Evolutionary conservation across 2,113 vertebrate species (phyloP), one percentile per base, ranked within the genome.

Genomic region (Ifrita kowaldi): DNA sequence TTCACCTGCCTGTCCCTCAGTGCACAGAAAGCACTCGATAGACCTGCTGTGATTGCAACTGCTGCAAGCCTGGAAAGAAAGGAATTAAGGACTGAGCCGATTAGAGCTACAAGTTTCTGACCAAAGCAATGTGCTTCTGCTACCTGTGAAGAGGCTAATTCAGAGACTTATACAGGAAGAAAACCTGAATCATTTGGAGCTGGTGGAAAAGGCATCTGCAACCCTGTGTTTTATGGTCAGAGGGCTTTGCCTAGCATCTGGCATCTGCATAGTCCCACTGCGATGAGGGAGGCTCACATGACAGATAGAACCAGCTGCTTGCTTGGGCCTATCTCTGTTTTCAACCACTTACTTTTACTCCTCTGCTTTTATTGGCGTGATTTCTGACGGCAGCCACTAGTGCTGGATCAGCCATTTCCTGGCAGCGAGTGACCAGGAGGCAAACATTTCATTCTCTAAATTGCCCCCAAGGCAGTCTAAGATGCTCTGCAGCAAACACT

Each of bases 1-100:
- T 94, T 96, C 86, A 97, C 94, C 91, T 95, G 86, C 83, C 64
- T 53, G 85, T 92, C 86, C 75, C 85, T 89, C 88, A 89, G 64
- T 1, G 3, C 52, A n/a, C n/a, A 67, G 87, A 76, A 83, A 82
- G 46, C 50, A 33, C 42, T 83, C 22, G 35, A 63, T 80, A 62
- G 87, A 37, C 75, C 69, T 93, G 59, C 78, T 28, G 8, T 15
- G 63, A 71, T 14, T 92, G 79, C 85, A 86, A 44, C 60, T 81
- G 91, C 90, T 75, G 60, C 71, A 47, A 71, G 41, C 59, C 64
- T 37, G 37, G 22, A 83, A 84, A 93, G 32, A 73, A 80, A 94
- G 39, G 41, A 64, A 89, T 87, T 56, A 82, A 81, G 26, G 27
- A 37, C 41, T 8, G 65, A 93, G 68, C 57, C 84, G 90, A 70